These are phyloP conservation scores for Caenorhabditis wallacei DNA, from an alignment of 2,888 invertebrate genomes.

Conservation along the genomic window DNA sequence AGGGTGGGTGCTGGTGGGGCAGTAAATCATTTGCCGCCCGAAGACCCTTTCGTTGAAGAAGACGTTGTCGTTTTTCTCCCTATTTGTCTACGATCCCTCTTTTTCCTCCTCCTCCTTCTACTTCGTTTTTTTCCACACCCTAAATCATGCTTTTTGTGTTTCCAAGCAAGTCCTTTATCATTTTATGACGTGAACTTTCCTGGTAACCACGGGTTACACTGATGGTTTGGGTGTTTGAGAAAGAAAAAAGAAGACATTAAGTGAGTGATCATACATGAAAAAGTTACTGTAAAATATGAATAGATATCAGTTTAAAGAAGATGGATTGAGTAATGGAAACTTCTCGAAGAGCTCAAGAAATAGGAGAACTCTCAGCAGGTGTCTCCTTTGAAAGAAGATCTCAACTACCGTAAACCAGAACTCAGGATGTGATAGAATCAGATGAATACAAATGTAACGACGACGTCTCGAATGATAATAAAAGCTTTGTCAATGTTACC, in stretches of 20 bases:
- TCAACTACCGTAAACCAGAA: neutral
- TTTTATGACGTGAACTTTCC: neutral
- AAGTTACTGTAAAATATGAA: neutral
- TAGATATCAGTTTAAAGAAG: too few relatives aligned
- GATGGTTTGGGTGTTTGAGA: neutral
- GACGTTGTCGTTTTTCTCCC: slow-evolving; percentile 30
- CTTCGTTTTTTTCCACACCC: slow-evolving; percentile 32
- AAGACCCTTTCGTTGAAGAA: slow-evolving; percentile 25
- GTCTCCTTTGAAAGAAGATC: too few relatives aligned
- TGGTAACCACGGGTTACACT: neutral
- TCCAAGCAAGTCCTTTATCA: slow-evolving; percentile 1
- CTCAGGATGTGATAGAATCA: neutral
- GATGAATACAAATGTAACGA: neutral
- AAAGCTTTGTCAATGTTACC: slow-evolving; percentile 30
- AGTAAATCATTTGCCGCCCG: slow-evolving; percentile 62
- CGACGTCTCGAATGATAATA: slow-evolving; percentile 25
- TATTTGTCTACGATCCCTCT: slow-evolving; percentile 49
- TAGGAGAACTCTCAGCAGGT: too few relatives aligned
- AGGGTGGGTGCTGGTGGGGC: slow-evolving; percentile 44
- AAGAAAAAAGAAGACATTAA: neutral
- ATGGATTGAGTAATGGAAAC: too few relatives aligned
- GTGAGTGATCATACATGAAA: neutral
- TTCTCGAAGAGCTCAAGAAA: too few relatives aligned
- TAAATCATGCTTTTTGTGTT: slow-evolving; percentile 9
- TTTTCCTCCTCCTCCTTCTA: slow-evolving; percentile 7